phyloP scores from a whole-genome alignment of 2,797 vertebrate genomes.

The Sebastes minor region DNA sequence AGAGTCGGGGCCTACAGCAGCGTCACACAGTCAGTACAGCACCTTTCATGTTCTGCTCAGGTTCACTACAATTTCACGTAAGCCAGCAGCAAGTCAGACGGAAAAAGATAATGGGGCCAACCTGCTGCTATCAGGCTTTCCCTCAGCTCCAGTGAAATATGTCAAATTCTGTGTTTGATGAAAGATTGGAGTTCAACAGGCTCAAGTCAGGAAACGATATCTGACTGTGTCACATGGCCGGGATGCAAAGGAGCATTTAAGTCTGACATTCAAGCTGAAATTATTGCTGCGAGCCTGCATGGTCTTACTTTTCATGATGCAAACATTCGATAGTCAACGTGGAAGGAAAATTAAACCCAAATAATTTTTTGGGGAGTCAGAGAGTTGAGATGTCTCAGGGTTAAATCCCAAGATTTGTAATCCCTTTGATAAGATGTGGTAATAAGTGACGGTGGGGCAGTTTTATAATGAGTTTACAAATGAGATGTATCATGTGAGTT shows the following conservation, averaged over 20 bases:
- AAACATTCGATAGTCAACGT: slow-evolving; percentile 46
- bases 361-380: neutral
- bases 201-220: slow-evolving; percentile 69
- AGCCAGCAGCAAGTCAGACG: slow-evolving; percentile 78
- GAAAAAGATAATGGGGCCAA: slow-evolving; percentile 77
- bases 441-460: slow-evolving; percentile 1
- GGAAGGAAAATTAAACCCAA: slow-evolving; percentile 37
- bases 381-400: slow-evolving; percentile 26
- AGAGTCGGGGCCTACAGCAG: slow-evolving; percentile 76
- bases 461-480: slow-evolving; percentile 18
- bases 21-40: slow-evolving; percentile 73
- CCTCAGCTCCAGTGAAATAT: slow-evolving; percentile 75
- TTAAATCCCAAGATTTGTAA: slow-evolving; percentile 27
- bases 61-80: slow-evolving; percentile 80
- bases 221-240: slow-evolving; percentile 71
- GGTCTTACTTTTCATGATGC: slow-evolving; percentile 57
- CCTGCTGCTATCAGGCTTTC: slow-evolving; percentile 74
- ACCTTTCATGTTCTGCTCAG: slow-evolving; percentile 85
- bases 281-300: slow-evolving; percentile 63
- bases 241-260: slow-evolving; percentile 70
- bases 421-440: slow-evolving; percentile 16
- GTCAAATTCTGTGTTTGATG: slow-evolving; percentile 77
- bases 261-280: slow-evolving; percentile 65
- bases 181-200: slow-evolving; percentile 75
- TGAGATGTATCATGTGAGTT: neutral